Evolutionary conservation across 2,888 invertebrate species (phyloP), one percentile per base, ranked within the genome.

Genomic region (Chrysolina americana): DNA sequence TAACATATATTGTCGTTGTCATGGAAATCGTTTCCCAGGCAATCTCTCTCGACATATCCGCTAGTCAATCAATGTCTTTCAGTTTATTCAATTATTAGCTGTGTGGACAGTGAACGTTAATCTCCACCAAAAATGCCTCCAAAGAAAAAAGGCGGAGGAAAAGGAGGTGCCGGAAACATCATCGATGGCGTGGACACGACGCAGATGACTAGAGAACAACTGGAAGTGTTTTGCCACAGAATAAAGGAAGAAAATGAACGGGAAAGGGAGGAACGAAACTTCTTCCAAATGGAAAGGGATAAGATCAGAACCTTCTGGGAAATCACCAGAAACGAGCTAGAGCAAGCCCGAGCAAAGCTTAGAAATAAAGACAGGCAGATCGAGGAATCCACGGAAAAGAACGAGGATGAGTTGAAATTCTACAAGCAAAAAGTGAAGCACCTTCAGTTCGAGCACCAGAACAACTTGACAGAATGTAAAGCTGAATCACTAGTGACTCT

Each of bases 281-380:
- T 95, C 87, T 98, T 97, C 84, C 98, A 98, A 88, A 88, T 98
- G 83, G 98, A 98, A 89, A 91, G 98, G 81, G 98, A 98, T 87
- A 98, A 98, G 89, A 91, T 98, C 17, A 92, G 96, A 80, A 96
- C 96, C 4, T 98, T 97, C 87, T 98, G 98, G 98, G 98, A 98
- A 88, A 97, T 98, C 70, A 95, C 97, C 0, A 92, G 96, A 80
- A 93, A 95, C 82, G 96, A 98, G 85, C 89, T 98, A 56, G 96
- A 97, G 84, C 96, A 97, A 89, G 92, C 92, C 13, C 93, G 93
- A 85, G 94, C 95, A 6, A 90, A 91, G 82, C 85, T 94, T 15
- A 86, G 94, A 82, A 93, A 94, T 83, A 95, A 94, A 87, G 95
- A 97, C 85, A 90, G 96, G 80, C 96, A 96, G 80, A 94, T 97